phyloP scores from a whole-genome alignment of 2,113 vertebrate species.

The Pyrgilauda ruficollis region DNA sequence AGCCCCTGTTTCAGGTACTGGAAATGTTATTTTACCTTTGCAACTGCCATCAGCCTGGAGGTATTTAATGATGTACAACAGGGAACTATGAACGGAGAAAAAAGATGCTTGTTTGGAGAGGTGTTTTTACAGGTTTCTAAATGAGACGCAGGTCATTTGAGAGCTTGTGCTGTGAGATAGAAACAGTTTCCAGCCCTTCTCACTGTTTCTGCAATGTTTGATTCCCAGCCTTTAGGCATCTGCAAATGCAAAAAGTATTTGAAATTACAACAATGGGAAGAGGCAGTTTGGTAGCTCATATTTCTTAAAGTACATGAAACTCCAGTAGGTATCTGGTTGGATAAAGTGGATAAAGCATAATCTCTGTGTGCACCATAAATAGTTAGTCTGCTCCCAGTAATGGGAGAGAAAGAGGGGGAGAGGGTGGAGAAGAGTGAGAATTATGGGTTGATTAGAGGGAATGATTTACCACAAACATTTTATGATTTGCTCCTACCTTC shows the following conservation, averaged over 20 bases:
- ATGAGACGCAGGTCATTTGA: neutral
- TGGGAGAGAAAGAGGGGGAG: neutral
- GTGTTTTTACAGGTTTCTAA: neutral
- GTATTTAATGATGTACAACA: neutral
- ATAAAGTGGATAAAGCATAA: constrained; percentile 29
- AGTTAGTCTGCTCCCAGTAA: neutral
- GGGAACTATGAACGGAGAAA: neutral
- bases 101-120: neutral
- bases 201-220: neutral
- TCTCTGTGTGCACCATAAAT: neutral
- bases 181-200: neutral
- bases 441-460: neutral
- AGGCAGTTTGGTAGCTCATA: constrained; percentile 20
- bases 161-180: neutral
- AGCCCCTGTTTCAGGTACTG: neutral
- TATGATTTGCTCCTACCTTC: neutral
- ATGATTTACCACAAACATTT: neutral
- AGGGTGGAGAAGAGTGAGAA: neutral
- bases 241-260: constrained; percentile 9
- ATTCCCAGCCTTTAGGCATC: neutral
- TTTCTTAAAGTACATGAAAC: constrained; percentile 25
- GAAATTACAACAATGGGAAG: constrained; percentile 32
- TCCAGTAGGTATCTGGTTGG: neutral
- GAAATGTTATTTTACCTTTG: neutral
- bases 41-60: neutral